Evolutionary conservation across 2,113 vertebrate species (phyloP).

Genomic region (Cygnus buccinator): DNA sequence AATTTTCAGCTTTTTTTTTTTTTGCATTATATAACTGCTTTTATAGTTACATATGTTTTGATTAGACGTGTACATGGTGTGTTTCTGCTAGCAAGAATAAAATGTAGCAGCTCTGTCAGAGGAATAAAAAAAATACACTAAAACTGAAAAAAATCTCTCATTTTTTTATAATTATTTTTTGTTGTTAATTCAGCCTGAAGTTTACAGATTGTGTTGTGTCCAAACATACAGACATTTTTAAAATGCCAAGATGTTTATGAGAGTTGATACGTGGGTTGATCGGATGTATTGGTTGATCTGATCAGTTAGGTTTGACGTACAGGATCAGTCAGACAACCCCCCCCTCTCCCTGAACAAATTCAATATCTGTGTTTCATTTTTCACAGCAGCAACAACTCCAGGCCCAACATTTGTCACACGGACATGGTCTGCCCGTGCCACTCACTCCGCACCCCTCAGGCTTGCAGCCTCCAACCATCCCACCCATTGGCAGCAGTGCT

Average conservation of each 20-base stretch:
- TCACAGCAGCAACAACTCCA: constrained; percentile 92
- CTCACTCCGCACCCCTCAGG: constrained; percentile 85
- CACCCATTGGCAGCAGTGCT: constrained; percentile 85
- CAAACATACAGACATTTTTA: not conserved
- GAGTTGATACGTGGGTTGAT: not conserved
- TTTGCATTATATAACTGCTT: constrained; percentile 68
- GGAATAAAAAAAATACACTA: not conserved
- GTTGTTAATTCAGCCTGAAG: not conserved
- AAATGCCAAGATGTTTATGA: not conserved
- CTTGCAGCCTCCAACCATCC: constrained; percentile 84
- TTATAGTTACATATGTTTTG: constrained; percentile 76
- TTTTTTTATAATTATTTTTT: not conserved
- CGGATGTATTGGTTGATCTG: not conserved
- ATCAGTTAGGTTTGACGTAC: not conserved
- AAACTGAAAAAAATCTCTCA: not conserved
- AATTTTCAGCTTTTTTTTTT: constrained; percentile 73
- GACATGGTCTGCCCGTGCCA: constrained; percentile 85
- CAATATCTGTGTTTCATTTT: constrained; percentile 82
- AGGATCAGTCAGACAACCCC: not conserved
- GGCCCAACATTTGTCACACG: constrained; percentile 88
- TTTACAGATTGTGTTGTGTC: not conserved
- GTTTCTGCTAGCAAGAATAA: not conserved
- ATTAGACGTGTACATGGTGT: constrained; percentile 43
- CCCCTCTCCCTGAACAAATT: constrained; percentile 60
- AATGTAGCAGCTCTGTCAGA: constrained; percentile 18